Evolutionary conservation across 1,140 invertebrate species (phyloP).

Genomic region (Bombus impatiens): DNA sequence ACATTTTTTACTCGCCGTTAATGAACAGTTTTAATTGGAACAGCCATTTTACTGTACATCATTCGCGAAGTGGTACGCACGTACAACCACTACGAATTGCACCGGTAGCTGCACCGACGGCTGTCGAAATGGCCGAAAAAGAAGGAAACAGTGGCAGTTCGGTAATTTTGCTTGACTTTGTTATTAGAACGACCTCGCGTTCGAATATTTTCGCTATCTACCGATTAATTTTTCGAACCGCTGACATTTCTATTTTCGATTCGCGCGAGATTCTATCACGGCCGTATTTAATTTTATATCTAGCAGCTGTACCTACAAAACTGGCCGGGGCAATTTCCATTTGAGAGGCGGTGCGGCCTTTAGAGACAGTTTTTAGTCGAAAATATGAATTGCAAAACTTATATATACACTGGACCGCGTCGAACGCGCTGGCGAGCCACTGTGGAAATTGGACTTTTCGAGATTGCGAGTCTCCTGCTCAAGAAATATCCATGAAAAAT

Average conservation of each 20-base stretch:
- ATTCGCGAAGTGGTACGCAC: neutral
- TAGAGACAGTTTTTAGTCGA: conserved; percentile 16
- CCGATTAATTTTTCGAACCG: conserved; percentile 5
- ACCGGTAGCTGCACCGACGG: too few species aligned
- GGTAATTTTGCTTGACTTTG: neutral
- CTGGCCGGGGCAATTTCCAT: conserved; percentile 39
- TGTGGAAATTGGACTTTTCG: conserved; percentile 40
- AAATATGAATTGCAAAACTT: conserved; percentile 54
- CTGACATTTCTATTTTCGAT: conserved; percentile 7
- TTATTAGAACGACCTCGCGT: neutral
- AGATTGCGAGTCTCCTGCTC: conserved; percentile 23
- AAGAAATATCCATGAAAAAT: neutral
- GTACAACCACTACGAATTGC: neutral
- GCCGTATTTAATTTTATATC: conserved; percentile 45
- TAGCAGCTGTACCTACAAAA: conserved; percentile 16
- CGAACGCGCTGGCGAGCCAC: neutral
- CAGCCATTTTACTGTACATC: conserved; percentile 16
- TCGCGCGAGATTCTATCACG: conserved; percentile 17
- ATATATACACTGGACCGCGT: neutral
- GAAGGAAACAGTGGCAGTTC: too few species aligned
- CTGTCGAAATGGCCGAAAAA: neutral
- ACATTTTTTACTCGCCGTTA: neutral
- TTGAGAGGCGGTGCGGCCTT: conserved; percentile 20
- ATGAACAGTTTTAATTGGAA: conserved; percentile 41
- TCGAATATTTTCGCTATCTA: neutral